These are phyloP conservation scores for Leptocoma aspasia DNA, from an alignment of 2,113 vertebrate species.

Conservation along the genomic window DNA sequence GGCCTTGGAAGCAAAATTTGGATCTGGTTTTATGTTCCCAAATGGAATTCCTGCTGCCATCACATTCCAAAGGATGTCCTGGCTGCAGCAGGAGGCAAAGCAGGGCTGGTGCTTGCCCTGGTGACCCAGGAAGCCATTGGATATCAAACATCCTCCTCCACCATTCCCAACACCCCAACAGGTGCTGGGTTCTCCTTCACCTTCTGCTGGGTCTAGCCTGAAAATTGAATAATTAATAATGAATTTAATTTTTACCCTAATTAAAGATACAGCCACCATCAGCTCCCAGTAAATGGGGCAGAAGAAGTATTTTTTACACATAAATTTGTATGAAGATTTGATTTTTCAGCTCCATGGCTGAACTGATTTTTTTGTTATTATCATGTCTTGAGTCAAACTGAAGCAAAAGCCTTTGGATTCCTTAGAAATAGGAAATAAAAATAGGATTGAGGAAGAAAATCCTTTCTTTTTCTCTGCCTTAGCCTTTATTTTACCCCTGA, in stretches of 20 bases:
- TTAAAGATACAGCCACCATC: neutral
- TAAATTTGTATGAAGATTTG: neutral
- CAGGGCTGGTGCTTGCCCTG: neutral
- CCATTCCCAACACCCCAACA: fast-evolving
- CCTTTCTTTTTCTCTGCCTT: neutral
- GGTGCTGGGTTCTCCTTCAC: neutral
- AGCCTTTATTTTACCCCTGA: neutral
- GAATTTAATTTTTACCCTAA: neutral
- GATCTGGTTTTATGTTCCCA: neutral
- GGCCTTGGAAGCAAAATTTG: neutral
- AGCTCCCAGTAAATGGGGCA: neutral
- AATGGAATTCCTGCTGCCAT: neutral
- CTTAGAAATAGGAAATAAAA: neutral
- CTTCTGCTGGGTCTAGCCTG: neutral
- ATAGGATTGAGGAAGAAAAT: neutral
- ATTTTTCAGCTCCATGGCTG: neutral
- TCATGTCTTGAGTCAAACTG: neutral
- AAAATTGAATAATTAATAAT: neutral
- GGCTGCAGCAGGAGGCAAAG: neutral
- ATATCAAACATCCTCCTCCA: neutral
- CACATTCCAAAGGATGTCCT: neutral
- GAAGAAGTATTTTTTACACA: neutral
- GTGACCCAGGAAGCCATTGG: fast-evolving
- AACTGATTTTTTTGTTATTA: neutral
- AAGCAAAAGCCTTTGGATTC: neutral